phyloP scores from a whole-genome alignment of 2,113 vertebrate species.

The Halichoeres trimaculatus region DNA sequence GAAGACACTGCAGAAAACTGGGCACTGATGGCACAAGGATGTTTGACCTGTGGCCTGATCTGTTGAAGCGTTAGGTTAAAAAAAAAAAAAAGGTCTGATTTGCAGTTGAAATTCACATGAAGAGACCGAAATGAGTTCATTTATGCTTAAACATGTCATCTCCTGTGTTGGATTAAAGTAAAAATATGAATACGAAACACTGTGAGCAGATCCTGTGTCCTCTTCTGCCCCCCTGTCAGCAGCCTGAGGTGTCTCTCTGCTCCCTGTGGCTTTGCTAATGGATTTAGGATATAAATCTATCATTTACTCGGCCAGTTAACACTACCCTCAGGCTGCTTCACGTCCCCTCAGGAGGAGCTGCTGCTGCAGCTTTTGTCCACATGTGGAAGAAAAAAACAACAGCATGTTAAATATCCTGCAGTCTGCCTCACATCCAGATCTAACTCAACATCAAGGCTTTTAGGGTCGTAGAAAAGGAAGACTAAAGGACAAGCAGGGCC shows the following conservation, averaged over 20 bases:
- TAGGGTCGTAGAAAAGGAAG: conserved; percentile 45
- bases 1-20: too few relatives aligned
- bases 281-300: conserved; percentile 83
- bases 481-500: conserved; percentile 58
- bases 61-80: too few relatives aligned
- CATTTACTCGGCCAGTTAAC: conserved; percentile 82
- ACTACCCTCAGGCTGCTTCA: conserved; percentile 71
- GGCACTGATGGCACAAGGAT: too few relatives aligned
- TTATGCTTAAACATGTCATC: too few relatives aligned
- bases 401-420: conserved; percentile 21
- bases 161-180: too few relatives aligned
- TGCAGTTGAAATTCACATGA: too few relatives aligned
- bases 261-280: conserved; percentile 79
- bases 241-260: conserved; percentile 58
- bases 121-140: too few relatives aligned
- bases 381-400: conserved; percentile 2
- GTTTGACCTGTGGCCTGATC: too few relatives aligned
- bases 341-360: conserved; percentile 65
- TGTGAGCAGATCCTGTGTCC: not conserved
- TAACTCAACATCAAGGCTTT: conserved; percentile 32
- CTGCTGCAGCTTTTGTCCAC: conserved; percentile 45
- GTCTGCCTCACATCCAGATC: not conserved
- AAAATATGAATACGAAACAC: too few relatives aligned
- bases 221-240: conserved; percentile 22
- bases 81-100: too few relatives aligned